Base-by-base conservation (phyloP, 2,797 vertebrate species). In the Alauda arvensis region DNA sequence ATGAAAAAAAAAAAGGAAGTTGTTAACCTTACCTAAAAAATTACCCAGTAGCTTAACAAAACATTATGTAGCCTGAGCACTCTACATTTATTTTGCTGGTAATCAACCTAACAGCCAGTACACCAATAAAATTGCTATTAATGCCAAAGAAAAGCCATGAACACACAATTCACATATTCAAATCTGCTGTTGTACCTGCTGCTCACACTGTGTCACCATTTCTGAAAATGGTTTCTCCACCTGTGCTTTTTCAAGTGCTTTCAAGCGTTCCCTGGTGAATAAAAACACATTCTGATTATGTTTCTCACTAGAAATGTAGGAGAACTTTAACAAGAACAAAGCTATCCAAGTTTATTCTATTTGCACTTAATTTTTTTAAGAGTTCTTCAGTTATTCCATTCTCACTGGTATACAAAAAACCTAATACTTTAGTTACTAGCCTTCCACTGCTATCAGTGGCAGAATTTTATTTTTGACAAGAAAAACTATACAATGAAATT, bases 181-280 rank as follows among this genome's bases (percentile, higher is more conserved):
- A 7, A 67, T 37, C 43, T 53, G 28, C 51, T 55, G 15, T 18
- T 95, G 66, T 90, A 99, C 99, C 98, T 98, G 98, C 59, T 98
- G 97, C 67, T 98, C 97, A 87, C 94, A 97, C 75, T 82, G 96
- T 70, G 94, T 60, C 4, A 88, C 93, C 55, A 98, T 95, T 65
- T 98, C 98, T 82, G 96, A 96, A 10, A 96, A 96, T 79, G 98
- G 97, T 93, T 98, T 98, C 91, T 97, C 98, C 69, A 98, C 95
- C 24, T 96, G 94, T 16, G 95, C 77, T 87, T 98, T 98, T 93
- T 98, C 97, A 88, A 98, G 90, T 45, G 97, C 94, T 95, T 98
- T 97, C 89, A 98, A 84, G 63, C 98, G 97, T 88, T 99, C 98
- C 94, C 99, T 99, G 92, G 69, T 93, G 68, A 67, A 95, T n/a